Conservation (phyloP, 2,797 vertebrate genomes). For the Limosa lapponica region DNA sequence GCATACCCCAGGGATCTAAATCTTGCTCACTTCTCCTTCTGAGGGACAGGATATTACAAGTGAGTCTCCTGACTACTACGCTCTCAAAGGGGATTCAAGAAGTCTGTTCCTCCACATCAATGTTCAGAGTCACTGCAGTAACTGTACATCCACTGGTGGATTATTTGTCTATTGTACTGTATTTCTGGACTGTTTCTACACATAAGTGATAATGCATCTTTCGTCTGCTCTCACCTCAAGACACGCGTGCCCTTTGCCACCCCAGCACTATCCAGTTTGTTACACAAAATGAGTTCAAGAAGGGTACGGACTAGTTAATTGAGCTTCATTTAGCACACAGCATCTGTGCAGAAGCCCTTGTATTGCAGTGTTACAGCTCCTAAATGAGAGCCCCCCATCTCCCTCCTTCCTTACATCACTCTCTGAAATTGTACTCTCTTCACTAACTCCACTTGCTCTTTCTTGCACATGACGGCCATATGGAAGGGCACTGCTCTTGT, state of each 20-base stretch:
- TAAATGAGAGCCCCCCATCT: background rate
- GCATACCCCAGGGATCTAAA: too few species aligned
- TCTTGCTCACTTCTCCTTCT: background rate
- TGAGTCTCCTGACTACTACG: background rate
- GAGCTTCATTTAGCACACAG: background rate
- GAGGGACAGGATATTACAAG: background rate
- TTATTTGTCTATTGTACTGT: background rate
- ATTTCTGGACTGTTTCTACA: background rate
- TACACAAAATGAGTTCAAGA: background rate
- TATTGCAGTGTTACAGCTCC: background rate
- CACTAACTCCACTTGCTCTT: background rate
- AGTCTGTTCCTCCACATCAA: background rate
- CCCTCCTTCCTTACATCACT: background rate
- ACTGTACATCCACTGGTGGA: background rate
- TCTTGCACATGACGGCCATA: fast-evolving
- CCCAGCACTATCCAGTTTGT: background rate
- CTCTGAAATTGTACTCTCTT: background rate
- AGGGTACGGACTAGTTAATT: background rate
- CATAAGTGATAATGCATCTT: fast-evolving
- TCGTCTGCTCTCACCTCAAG: background rate
- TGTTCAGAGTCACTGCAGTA: background rate
- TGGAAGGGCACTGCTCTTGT: background rate
- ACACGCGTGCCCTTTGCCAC: fast-evolving
- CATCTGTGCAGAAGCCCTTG: background rate
- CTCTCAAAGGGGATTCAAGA: background rate